Base-by-base conservation (phyloP, 1,140 invertebrate species). In the Aphidius gifuensis region DNA sequence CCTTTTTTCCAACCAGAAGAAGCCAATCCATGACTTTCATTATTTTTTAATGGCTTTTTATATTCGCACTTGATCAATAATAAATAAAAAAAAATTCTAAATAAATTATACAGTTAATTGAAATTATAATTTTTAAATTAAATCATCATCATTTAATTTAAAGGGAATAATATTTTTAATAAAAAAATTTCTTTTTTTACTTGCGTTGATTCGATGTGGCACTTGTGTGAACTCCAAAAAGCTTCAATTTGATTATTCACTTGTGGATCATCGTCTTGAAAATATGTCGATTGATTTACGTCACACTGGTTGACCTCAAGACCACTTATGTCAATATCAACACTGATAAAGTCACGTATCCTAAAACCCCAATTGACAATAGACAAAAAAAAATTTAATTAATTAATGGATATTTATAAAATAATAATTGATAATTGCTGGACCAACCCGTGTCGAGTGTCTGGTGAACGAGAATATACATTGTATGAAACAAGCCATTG, bases 291-390 rank as follows among this genome's bases (percentile, higher is more conserved):
- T 45, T 5, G 9, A 54, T 23, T 45, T 21, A 70, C 72, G 69
- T 93, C 91, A 74, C 93, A 95, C 72, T 95, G 93, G 80, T 95
- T 93, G 61, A 95, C 86, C 73, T 93, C 90, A 68, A 94, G 80
- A 54, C 85, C 82, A 49, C 90, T 91, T 69, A 94, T 83, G 76
- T 94, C 91, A 67, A 94, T 87, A 77, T 95, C 92, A 56, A 94
- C 83, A 62, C 90, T 92, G 44, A 94, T 82, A 70, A 93, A 87
- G 57, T 91, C 91, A 71, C 87, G 87, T 68, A 87, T 73, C 48
- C 87, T 88, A 80, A 57, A 81, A 54, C 8, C n/a, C 38, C 54
- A 60, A 61, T 50, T 38, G 32, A 56, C 48, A 43, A 9, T 32
- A 9, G 58, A 16, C 38, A 32, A 58, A 21, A 39, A 11, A 54